phyloP scores from a whole-genome alignment of 2,888 invertebrate genomes.

The Graphium colonna region DNA sequence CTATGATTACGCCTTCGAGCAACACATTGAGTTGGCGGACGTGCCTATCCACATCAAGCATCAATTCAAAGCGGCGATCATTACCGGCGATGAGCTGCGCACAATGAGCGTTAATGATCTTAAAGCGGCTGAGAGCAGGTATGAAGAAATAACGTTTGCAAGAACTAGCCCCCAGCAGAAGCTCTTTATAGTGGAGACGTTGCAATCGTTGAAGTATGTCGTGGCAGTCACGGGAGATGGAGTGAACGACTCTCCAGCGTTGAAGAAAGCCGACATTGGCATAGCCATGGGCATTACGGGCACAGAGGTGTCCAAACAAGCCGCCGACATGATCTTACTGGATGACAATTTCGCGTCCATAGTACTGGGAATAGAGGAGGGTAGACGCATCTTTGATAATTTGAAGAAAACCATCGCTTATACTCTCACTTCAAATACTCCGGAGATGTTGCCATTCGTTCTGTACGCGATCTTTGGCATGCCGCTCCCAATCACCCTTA shows the following conservation, averaged over 20 bases:
- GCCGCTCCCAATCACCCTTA: slow-evolving; percentile 84
- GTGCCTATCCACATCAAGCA: slow-evolving; percentile 69
- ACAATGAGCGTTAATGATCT: slow-evolving; percentile 77
- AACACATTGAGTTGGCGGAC: slow-evolving; percentile 74
- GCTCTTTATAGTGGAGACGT: slow-evolving; percentile 86
- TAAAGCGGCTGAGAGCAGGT: slow-evolving; percentile 78
- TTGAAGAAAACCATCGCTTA: slow-evolving; percentile 93
- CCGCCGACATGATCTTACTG: slow-evolving; percentile 94
- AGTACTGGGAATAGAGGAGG: slow-evolving; percentile 91
- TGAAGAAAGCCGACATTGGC: slow-evolving; percentile 92
- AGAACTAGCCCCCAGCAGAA: slow-evolving; percentile 86
- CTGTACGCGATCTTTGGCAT: slow-evolving; percentile 85
- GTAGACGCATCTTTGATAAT: slow-evolving; percentile 91
- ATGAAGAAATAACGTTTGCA: slow-evolving; percentile 87
- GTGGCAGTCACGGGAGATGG: slow-evolving; percentile 95
- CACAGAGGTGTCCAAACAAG: slow-evolving; percentile 90
- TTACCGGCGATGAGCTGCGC: slow-evolving; percentile 78
- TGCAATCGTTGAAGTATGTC: slow-evolving; percentile 87
- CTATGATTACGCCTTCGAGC: slow-evolving; percentile 85
- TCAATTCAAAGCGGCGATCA: slow-evolving; percentile 59
- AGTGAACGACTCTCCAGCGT: slow-evolving; percentile 92
- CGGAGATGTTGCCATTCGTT: slow-evolving; percentile 91
- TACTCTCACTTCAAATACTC: slow-evolving; percentile 90
- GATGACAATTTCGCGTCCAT: slow-evolving; percentile 95
- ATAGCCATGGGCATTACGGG: slow-evolving; percentile 90